A percentile compares a stretch with the other conserved stretches of the same genome.
Conservation (phyloP, 2,113 vertebrate species). For the Hydrochoerus hydrochaeris region DNA sequence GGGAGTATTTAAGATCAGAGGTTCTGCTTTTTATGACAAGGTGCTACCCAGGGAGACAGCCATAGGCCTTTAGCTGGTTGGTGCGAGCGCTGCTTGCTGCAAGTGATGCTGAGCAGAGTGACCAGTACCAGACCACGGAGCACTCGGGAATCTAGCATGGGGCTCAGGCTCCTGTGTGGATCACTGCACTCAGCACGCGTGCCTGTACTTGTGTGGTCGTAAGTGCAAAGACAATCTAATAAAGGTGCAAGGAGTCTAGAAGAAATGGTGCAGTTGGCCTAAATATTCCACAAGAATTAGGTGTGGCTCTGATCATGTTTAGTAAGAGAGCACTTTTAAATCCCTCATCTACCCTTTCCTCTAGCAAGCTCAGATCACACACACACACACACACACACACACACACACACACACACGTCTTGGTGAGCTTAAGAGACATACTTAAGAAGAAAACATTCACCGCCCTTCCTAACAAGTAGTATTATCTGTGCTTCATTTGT, state of each 20-base stretch:
- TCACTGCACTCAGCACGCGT: neutral
- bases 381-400: neutral
- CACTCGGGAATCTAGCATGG: neutral
- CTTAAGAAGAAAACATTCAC: neutral
- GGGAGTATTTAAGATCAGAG: neutral
- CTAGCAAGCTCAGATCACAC: neutral
- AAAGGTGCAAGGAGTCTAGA: neutral
- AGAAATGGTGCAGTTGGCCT: neutral
- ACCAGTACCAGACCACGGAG: neutral
- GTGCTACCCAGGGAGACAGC: neutral
- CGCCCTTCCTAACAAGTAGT: neutral
- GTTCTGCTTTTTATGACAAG: neutral
- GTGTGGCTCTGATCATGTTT: neutral
- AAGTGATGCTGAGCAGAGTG: neutral
- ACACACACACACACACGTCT: neutral
- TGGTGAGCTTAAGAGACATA: neutral
- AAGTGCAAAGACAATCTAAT: neutral
- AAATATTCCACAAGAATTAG: neutral
- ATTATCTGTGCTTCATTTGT: neutral
- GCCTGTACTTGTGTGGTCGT: neutral
- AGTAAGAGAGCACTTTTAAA: neutral
- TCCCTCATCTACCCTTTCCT: neutral
- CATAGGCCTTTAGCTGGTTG: neutral
- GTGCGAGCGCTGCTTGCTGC: neutral
- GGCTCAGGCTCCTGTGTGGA: neutral